Evolutionary conservation across 2,888 invertebrate genomes (phyloP).

Genomic region (Eupithecia vulgata): DNA sequence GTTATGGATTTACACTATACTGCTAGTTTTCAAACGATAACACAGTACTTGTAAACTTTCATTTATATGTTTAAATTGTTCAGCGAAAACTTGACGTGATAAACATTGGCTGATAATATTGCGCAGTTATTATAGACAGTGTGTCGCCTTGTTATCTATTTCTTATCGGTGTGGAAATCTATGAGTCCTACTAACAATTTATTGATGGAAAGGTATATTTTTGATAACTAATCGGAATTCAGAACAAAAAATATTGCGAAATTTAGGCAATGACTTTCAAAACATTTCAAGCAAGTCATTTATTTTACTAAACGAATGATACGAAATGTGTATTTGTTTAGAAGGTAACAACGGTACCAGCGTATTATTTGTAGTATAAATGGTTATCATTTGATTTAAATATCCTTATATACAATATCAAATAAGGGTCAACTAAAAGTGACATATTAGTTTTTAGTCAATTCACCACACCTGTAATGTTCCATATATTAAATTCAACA

Average conservation of each 20-base stretch:
- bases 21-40: slow-evolving; percentile 35
- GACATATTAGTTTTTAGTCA: slow-evolving; percentile 23
- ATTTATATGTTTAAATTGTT: slow-evolving; percentile 29
- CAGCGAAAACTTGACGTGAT: slow-evolving; percentile 31
- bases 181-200: background rate
- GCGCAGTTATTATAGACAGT: slow-evolving; percentile 40
- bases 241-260: background rate
- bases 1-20: slow-evolving; percentile 39
- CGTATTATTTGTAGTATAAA: background rate
- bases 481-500: slow-evolving; percentile 28
- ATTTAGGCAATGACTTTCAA: background rate
- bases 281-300: background rate
- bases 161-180: slow-evolving; percentile 15
- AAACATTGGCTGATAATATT: slow-evolving; percentile 34
- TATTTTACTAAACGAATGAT: background rate
- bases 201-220: background rate
- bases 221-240: background rate
- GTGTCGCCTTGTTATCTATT: slow-evolving; percentile 27
- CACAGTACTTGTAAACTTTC: slow-evolving; percentile 36
- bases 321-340: background rate
- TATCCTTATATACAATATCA: background rate
- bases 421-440: slow-evolving; percentile 8
- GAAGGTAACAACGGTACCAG: background rate
- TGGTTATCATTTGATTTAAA: background rate
- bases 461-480: slow-evolving; percentile 20